Conservation (phyloP, 2,888 invertebrate species). For the Strigamia maritima region DNA sequence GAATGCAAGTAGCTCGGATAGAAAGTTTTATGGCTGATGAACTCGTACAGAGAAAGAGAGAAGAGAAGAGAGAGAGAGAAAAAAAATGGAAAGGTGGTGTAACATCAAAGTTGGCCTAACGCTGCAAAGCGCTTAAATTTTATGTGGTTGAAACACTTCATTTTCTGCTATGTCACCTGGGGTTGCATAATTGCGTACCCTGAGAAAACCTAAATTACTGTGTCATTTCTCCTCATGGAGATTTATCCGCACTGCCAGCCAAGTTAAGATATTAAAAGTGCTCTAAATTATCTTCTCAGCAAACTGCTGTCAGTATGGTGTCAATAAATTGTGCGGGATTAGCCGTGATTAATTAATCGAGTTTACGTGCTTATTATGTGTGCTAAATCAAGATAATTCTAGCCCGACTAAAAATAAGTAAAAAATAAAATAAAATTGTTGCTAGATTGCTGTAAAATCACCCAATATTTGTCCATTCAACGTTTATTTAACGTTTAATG, state of each 20-base stretch:
- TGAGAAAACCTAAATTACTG: constrained; percentile 4
- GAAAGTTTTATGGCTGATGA: constrained; percentile 4
- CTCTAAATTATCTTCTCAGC: background rate
- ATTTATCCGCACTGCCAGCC: background rate
- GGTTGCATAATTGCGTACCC: background rate
- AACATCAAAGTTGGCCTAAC: constrained; percentile 4
- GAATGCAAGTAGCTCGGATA: constrained; percentile 4
- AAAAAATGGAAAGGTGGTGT: background rate
- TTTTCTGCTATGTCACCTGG: constrained; percentile 4
- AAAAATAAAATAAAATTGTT: no score
- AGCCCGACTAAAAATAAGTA: no score
- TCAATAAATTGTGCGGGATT: background rate
- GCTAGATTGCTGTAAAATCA: no score
- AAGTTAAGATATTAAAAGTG: background rate
- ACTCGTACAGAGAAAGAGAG: background rate
- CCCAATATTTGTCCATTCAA: no score
- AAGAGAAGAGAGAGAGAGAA: background rate
- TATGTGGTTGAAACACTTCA: constrained; percentile 4
- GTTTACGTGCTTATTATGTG: no score
- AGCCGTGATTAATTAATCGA: background rate
- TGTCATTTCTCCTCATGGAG: background rate
- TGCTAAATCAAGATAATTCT: no score
- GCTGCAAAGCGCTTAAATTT: constrained; percentile 4
- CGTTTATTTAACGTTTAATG: background rate
- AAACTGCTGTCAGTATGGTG: background rate